Evolutionary conservation across 2,113 vertebrate genomes (phyloP), one percentile per base, ranked within the genome.

Genomic region (Tautogolabrus adspersus): DNA sequence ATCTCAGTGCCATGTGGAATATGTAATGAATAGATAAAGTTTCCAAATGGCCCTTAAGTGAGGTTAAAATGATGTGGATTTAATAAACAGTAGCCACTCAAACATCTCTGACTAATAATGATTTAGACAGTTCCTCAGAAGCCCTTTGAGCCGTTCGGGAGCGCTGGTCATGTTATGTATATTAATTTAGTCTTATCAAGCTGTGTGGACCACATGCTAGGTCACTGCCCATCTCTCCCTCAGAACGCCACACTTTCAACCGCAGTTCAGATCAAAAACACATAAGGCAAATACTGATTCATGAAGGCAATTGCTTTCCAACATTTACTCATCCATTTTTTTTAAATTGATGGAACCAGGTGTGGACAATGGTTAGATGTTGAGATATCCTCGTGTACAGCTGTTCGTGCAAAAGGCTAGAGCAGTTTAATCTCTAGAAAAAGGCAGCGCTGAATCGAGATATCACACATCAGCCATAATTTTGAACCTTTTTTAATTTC

Each of bases 11-110:
- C 52, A 84, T 88, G 82, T 82, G n/a, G 16, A 61, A 63, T 52
- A 30, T 7, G 30, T n/a, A 68, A 69, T 37, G 68, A 40, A 71
- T n/a, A 78, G 57, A 69, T 40, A 42, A 78, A 34, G 30, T 64
- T 55, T 22, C 68, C 13, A 30, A 77, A 79, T 84, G 77, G 34
- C 88, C 58, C 38, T 57, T 6, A 57, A 89, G 87, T 76, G 73
- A 79, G 82, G 87, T 91, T 85, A 42, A 82, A 80, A 85, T 80
- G 26, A 69, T 82, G 68, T 58, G 59, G 55, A 67, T 83, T 71
- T 77, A 73, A 66, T 64, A 66, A 65, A 51, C 56, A 72, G 82
- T 44, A 65, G 59, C 16, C 62, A 51, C 52, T 68, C 69, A 55
- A 51, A 73, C 52, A 22, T 72, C 46, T 56, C 75, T 77, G 56